Conservation (phyloP, 2,888 invertebrate genomes). For the Antheraea yamamai region DNA sequence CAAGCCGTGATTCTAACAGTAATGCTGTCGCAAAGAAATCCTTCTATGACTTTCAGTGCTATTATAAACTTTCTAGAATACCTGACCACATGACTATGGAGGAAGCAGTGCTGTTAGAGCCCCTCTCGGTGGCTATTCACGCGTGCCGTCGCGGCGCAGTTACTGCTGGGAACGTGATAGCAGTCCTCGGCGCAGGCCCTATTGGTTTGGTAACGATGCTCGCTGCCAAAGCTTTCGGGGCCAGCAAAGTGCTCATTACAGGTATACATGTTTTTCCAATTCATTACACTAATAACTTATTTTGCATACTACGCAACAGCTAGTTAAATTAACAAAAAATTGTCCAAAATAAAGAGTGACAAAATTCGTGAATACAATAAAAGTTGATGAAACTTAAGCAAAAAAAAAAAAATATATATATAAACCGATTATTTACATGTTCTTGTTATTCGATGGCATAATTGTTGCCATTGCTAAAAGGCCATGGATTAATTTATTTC, state of each 20-base stretch:
- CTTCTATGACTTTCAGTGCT: neutral
- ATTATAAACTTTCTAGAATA: conserved; percentile 81
- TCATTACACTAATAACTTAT: too few relatives aligned
- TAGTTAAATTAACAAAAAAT: too few relatives aligned
- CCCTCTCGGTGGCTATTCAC: conserved; percentile 96
- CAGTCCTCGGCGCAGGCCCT: conserved; percentile 93
- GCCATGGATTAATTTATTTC: too few relatives aligned
- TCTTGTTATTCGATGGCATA: too few relatives aligned
- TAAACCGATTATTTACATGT: too few relatives aligned
- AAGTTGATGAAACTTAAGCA: too few relatives aligned
- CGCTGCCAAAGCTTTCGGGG: conserved; percentile 93
- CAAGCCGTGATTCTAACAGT: too few relatives aligned
- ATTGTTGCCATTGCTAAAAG: too few relatives aligned
- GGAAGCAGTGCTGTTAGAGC: conserved; percentile 96
- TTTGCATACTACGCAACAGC: neutral
- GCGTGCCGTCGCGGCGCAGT: conserved; percentile 94
- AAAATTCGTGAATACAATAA: too few relatives aligned
- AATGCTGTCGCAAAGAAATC: too few relatives aligned
- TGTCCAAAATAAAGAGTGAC: too few relatives aligned
- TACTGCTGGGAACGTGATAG: conserved; percentile 85
- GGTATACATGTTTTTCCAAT: conserved; percentile 72
- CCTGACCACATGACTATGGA: conserved; percentile 95
- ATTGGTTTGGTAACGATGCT: conserved; percentile 92
- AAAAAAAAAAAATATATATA: too few relatives aligned
- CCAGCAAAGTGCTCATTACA: conserved; percentile 88